A percentile compares a stretch with the other conserved stretches of the same genome.
Conservation (phyloP, 2,888 invertebrate genomes). For the Leptinotarsa juncta region DNA sequence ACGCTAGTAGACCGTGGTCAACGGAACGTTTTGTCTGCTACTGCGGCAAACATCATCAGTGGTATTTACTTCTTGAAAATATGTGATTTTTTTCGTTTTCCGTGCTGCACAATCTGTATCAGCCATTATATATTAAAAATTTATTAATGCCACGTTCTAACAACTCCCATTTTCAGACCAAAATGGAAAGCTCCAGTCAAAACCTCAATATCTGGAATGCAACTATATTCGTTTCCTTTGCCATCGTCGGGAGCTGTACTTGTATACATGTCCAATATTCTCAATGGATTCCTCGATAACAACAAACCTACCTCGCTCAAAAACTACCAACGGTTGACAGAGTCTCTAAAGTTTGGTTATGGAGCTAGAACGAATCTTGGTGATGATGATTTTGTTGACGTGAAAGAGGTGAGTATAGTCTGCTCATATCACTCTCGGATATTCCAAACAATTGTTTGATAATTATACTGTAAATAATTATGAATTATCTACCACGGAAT, state of each 20-base stretch:
- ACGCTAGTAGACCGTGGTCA: too few relatives aligned
- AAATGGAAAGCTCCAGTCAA: constrained; percentile 75
- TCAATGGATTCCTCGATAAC: constrained; percentile 69
- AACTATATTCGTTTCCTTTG: constrained; percentile 80
- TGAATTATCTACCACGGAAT: too few relatives aligned
- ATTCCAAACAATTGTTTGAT: too few relatives aligned
- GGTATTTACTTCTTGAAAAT: too few relatives aligned
- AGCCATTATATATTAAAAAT: too few relatives aligned
- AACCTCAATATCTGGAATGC: constrained; percentile 72
- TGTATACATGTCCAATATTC: constrained; percentile 83
- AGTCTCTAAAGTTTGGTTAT: constrained; percentile 92
- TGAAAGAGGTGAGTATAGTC: constrained; percentile 38
- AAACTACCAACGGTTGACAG: constrained; percentile 85
- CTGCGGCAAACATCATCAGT: too few relatives aligned
- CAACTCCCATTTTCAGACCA: constrained; percentile 64
- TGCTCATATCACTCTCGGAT: too few relatives aligned
- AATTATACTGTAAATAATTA: too few relatives aligned
- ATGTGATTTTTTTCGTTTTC: too few relatives aligned
- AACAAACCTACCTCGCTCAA: constrained; percentile 55
- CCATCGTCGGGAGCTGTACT: constrained; percentile 83
- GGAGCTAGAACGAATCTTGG: constrained; percentile 87
- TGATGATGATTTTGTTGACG: constrained; percentile 73
- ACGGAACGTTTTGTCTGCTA: too few relatives aligned
- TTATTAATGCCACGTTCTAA: too few relatives aligned
- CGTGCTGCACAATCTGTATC: too few relatives aligned